phyloP scores from a whole-genome alignment of 2,888 invertebrate genomes.

The Gasteruption jaculator region DNA sequence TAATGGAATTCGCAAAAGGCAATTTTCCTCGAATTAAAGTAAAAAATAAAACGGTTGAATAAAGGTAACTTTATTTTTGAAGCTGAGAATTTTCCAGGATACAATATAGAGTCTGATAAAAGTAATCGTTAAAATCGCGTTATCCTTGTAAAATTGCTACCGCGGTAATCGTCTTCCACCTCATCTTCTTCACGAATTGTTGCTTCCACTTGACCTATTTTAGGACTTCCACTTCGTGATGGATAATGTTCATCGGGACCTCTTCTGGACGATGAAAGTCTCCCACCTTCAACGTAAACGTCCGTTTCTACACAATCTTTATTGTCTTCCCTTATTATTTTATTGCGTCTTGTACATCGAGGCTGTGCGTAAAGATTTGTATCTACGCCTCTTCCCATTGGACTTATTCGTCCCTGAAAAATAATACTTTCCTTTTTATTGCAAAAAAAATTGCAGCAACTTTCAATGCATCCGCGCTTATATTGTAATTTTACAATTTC shows the following conservation, averaged over 20 bases:
- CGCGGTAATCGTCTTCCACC: slow-evolving; percentile 23
- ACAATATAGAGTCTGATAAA: no score
- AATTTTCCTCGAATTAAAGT: no score
- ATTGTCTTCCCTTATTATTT: slow-evolving; percentile 18
- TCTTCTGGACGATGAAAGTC: slow-evolving; percentile 27
- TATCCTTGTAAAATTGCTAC: no score
- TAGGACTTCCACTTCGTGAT: slow-evolving; percentile 36
- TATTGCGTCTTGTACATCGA: slow-evolving; percentile 20
- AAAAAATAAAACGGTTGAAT: no score
- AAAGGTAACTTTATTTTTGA: no score
- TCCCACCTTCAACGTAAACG: slow-evolving; percentile 39
- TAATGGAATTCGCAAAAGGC: no score
- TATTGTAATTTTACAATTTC: no score
- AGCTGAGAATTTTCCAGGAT: no score
- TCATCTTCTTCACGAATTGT: slow-evolving; percentile 42
- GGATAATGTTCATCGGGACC: slow-evolving; percentile 41
- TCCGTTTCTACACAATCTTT: slow-evolving; percentile 38
- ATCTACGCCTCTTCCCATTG: slow-evolving; percentile 23
- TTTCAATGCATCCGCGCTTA: no score
- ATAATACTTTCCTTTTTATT: no score
- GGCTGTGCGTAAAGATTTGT: slow-evolving; percentile 33
- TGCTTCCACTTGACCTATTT: slow-evolving; percentile 33
- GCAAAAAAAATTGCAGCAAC: no score
- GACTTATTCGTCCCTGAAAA: slow-evolving; percentile 29
- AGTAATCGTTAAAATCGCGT: slow-evolving; percentile 32